These are phyloP conservation scores for Biston betularia DNA, from an alignment of 2,888 invertebrate genomes.

Conservation along the genomic window DNA sequence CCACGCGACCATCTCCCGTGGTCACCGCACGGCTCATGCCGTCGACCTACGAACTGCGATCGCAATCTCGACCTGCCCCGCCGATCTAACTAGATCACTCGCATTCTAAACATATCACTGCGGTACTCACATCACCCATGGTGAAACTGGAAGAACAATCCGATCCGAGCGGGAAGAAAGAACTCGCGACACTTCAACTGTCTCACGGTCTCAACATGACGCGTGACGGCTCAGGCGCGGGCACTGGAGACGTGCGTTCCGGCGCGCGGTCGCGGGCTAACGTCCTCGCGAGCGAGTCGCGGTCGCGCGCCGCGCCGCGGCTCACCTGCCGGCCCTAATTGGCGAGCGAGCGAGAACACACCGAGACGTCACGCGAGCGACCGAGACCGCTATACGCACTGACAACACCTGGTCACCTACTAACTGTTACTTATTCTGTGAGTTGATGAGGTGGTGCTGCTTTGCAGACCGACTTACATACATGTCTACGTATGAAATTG, in stretches of 20 bases:
- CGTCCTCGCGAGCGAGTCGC: conserved; percentile 64
- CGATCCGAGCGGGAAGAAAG: conserved; percentile 59
- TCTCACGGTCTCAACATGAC: conserved; percentile 78
- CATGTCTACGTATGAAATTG: too few species aligned
- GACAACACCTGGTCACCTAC: conserved; percentile 65
- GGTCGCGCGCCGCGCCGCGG: conserved; percentile 44
- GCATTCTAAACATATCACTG: conserved; percentile 56
- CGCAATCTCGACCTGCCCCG: conserved; percentile 60
- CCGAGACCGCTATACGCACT: conserved; percentile 66
- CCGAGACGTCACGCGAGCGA: conserved; percentile 52
- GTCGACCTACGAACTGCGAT: conserved; percentile 79
- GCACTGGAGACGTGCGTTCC: conserved; percentile 58
- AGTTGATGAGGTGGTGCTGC: not conserved
- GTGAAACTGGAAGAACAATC: conserved; percentile 49
- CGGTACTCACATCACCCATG: conserved; percentile 82
- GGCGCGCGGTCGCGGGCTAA: conserved; percentile 75
- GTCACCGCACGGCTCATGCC: conserved; percentile 57
- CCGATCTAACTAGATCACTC: conserved; percentile 66
- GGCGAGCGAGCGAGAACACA: conserved; percentile 68
- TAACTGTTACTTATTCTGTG: conserved; percentile 2
- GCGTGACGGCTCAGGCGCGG: conserved; percentile 29
- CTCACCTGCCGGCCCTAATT: conserved; percentile 67
- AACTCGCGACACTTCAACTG: conserved; percentile 55
- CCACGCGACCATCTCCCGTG: conserved; percentile 45
- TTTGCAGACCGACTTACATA: too few species aligned